Evolutionary conservation across 2,888 invertebrate genomes (phyloP).

Genomic region (Coremacera marginata): DNA sequence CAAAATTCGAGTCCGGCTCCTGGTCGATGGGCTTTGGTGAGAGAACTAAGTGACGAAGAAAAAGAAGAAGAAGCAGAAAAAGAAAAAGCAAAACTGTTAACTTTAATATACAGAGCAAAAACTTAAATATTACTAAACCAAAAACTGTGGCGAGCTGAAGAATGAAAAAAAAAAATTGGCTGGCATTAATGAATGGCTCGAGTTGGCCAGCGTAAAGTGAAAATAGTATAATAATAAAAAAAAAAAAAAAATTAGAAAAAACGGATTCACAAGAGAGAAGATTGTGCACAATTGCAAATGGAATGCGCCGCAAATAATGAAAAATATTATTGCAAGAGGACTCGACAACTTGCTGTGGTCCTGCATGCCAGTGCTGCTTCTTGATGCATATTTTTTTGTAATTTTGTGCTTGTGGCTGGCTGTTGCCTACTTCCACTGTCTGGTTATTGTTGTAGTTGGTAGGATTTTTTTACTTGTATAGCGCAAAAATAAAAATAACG

Average conservation of each 20-base stretch:
- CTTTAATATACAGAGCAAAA: slow-evolving; percentile 13
- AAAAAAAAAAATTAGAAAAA: slow-evolving; percentile 38
- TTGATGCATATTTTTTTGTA: neutral
- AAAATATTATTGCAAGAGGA: slow-evolving; percentile 5
- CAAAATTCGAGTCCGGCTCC: slow-evolving; percentile 73
- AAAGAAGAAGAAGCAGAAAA: slow-evolving; percentile 38
- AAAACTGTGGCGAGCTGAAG: too few relatives aligned
- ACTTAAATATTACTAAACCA: too few relatives aligned
- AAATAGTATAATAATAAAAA: slow-evolving; percentile 21
- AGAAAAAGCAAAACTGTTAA: slow-evolving; percentile 32
- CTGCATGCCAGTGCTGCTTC: too few relatives aligned
- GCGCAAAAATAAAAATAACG: neutral
- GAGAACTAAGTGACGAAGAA: slow-evolving; percentile 57
- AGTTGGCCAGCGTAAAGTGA: neutral
- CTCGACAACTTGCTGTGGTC: neutral
- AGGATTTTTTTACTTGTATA: neutral
- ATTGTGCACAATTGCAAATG: slow-evolving; percentile 27
- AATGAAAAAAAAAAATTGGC: slow-evolving; percentile 7
- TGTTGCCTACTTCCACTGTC: neutral
- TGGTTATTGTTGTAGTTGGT: neutral
- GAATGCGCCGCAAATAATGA: slow-evolving; percentile 18
- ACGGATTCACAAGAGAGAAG: neutral
- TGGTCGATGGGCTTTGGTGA: slow-evolving; percentile 72
- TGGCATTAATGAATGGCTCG: neutral
- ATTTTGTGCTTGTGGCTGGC: slow-evolving; percentile 13